Conservation (phyloP, 2,113 vertebrate species). For the Psittacula cyanocephala region DNA sequence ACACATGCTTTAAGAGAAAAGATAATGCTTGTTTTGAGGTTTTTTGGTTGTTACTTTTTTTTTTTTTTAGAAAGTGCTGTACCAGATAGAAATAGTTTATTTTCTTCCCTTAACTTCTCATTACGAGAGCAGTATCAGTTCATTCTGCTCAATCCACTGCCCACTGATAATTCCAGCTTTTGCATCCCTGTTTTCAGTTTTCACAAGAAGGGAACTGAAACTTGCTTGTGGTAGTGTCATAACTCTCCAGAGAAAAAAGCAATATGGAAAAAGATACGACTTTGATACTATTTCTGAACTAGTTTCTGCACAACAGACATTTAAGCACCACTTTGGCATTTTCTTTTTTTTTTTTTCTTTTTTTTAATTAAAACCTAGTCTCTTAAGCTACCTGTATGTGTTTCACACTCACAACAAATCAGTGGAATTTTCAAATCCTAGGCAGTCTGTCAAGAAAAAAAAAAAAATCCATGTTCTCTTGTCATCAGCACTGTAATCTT, state of each 20-base stretch:
- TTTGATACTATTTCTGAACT: background rate
- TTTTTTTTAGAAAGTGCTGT: background rate
- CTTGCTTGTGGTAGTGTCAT: background rate
- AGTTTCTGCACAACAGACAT: background rate
- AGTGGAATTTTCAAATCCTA: background rate
- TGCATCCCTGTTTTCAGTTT: background rate
- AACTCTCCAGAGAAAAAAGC: background rate
- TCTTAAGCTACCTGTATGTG: background rate
- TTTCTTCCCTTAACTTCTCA: background rate
- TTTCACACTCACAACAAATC: background rate
- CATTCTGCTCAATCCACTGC: background rate
- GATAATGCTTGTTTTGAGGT: background rate
- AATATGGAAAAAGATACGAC: rapidly evolving
- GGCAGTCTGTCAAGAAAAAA: background rate
- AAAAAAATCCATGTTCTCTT: background rate
- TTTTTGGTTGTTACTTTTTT: background rate
- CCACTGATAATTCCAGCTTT: background rate
- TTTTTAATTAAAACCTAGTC: background rate
- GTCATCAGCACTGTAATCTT: background rate
- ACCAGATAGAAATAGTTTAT: background rate
- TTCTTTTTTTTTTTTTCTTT: background rate
- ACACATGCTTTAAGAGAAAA: background rate
- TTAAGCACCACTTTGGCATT: background rate
- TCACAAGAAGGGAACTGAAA: background rate
- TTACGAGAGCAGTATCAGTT: background rate